Conservation (phyloP, 2,113 vertebrate species). For the Aythya baeri region DNA sequence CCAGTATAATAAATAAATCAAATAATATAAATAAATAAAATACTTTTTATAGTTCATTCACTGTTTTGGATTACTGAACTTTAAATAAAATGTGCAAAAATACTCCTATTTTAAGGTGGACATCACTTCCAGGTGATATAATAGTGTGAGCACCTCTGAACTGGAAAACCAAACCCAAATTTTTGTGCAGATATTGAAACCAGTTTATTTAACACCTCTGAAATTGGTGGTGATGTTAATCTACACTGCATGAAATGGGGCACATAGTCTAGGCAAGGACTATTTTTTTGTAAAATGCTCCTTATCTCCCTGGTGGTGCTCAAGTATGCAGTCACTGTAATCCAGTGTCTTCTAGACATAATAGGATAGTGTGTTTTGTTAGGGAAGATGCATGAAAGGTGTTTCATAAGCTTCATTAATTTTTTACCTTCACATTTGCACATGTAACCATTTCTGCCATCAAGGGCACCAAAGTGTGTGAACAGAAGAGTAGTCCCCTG, state of each 20-base stretch:
- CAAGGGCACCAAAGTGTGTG: neutral
- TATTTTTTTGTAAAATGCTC: neutral
- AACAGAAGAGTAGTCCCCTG: neutral
- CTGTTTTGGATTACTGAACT: neutral
- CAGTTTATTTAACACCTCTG: neutral
- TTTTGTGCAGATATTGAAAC: neutral
- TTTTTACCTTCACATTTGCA: neutral
- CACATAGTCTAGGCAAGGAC: neutral
- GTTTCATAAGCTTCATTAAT: neutral
- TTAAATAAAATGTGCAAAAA: neutral
- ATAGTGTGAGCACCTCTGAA: neutral
- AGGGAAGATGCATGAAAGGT: neutral
- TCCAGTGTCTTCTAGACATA: neutral
- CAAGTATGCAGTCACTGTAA: neutral
- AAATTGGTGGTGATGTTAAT: neutral
- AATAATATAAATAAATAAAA: neutral
- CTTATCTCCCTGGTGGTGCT: neutral
- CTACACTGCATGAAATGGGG: neutral
- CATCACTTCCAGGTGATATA: neutral
- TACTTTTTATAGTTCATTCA: constrained; percentile 1
- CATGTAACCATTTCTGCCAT: neutral
- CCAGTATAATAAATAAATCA: no score
- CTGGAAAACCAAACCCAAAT: neutral
- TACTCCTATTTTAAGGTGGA: neutral
- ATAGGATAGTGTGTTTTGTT: neutral